Evolutionary conservation across 2,888 invertebrate species (phyloP).

Genomic region (Meiosimyza decipiens): DNA sequence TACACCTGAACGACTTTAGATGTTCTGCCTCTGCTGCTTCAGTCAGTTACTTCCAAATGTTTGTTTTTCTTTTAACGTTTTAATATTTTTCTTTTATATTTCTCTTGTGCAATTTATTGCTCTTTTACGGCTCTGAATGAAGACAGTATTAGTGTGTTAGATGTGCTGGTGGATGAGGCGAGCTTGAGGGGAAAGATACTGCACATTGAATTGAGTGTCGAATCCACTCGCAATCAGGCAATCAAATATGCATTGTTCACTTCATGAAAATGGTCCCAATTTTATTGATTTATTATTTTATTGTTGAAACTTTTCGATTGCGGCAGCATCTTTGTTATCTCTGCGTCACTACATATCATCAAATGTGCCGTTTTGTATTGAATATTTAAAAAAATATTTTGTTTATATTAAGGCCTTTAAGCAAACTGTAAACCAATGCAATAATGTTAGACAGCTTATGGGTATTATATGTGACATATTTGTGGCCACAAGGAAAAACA

Average conservation of each 20-base stretch:
- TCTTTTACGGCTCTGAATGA: not conserved
- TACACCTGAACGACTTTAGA: slow-evolving; percentile 33
- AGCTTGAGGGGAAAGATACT: too few relatives aligned
- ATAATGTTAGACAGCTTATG: too few relatives aligned
- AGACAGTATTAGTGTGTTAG: too few relatives aligned
- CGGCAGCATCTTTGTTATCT: not conserved
- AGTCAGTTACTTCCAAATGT: not conserved
- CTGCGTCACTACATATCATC: not conserved
- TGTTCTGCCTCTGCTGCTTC: not conserved
- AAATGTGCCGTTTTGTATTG: too few relatives aligned
- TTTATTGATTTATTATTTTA: slow-evolving; percentile 26
- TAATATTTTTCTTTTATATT: slow-evolving; percentile 8
- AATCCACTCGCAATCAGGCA: slow-evolving; percentile 20
- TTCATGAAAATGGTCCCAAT: slow-evolving; percentile 20
- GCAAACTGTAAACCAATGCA: too few relatives aligned
- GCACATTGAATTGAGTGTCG: not conserved
- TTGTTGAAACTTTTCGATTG: slow-evolving; percentile 3
- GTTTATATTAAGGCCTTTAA: too few relatives aligned
- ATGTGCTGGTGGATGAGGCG: too few relatives aligned
- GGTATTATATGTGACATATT: too few relatives aligned
- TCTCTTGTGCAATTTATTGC: slow-evolving; percentile 1
- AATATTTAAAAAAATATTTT: slow-evolving; percentile 2
- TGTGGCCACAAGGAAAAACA: too few relatives aligned
- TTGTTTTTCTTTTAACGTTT: slow-evolving; percentile 1
- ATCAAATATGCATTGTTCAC: slow-evolving; percentile 27